Evolutionary conservation across 1,140 invertebrate genomes (phyloP), one percentile per base, ranked within the genome.

Genomic region (Philotrypesis tridentata): DNA sequence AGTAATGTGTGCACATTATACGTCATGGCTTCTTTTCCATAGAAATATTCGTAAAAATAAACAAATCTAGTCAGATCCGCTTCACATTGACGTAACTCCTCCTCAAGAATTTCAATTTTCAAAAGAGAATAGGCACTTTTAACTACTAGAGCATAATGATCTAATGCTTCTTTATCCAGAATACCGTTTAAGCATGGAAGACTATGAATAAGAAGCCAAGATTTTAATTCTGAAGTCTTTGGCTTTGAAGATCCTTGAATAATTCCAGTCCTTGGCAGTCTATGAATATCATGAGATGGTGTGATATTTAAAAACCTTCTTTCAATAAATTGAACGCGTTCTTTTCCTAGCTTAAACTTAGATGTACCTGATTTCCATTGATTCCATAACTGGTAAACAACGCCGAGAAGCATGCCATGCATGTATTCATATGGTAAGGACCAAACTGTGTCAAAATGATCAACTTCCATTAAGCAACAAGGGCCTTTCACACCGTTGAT

Each of bases 361-460:
- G 17, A 31, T 17, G 5, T 17, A 14, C 40, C 9, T 70, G 21
- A 48, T 29, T 77, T 80, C 84, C 83, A 83, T 23, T 78, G 12
- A 27, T 61, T 72, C 63, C 43, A 76, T 7, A 81, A 23, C 21
- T 83, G 79, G 27, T 71, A 55, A n/a, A 75, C 31, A 25, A 84
- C 83, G 8, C 85, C 83, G 5, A 86, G 63, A 33, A 83, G 77
- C 8, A 83, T 27, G 25, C 29, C 65, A 48, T 85, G 82, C 82
- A 84, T 73, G 27, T 85, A 84, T 17, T 86, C 84, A 1, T 72
- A 25, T 68, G 83, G 78, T 27, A 80, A 86, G 0, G 82, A 83
- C 80, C 84, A 85, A 12, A 86, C 68, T n/a, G 65, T 82, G 71
- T 86, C 84, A 23, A 86, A 86, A 55, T 80, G 55, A 0, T 67